Evolutionary conservation across 2,888 invertebrate species (phyloP).

Genomic region (Meghimatium bilineatum): DNA sequence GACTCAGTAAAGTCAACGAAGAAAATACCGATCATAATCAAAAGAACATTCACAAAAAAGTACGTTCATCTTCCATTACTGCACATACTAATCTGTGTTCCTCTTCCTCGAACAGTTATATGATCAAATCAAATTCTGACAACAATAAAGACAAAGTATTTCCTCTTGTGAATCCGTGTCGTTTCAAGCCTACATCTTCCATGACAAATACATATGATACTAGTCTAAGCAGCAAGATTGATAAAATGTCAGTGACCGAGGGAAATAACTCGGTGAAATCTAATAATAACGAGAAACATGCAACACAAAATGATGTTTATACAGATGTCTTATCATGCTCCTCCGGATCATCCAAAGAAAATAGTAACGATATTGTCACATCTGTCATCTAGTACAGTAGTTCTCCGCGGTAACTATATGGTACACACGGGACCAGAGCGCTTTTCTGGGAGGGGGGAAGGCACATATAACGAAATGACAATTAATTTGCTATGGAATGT

Average conservation of each 20-base stretch:
- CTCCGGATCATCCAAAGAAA: no score
- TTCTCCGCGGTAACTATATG: no score
- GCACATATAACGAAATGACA: no score
- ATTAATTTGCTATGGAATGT: no score
- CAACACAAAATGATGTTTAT: neutral
- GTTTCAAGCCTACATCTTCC: neutral
- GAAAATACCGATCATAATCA: conserved; percentile 22
- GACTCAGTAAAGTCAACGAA: conserved; percentile 51
- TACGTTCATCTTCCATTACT: neutral
- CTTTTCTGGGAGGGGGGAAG: no score
- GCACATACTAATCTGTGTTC: neutral
- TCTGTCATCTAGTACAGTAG: no score
- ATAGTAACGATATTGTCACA: no score
- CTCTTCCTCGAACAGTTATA: neutral
- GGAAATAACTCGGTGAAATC: neutral
- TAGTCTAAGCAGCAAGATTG: neutral
- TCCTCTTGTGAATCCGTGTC: neutral
- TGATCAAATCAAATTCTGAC: neutral
- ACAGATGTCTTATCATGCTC: neutral
- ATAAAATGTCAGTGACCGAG: neutral
- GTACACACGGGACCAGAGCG: no score
- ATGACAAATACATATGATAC: neutral
- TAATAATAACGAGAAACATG: neutral
- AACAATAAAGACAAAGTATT: neutral
- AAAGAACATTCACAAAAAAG: neutral